Evolutionary conservation across 2,797 vertebrate genomes (phyloP).

Genomic region (Scyliorhinus canicula): DNA sequence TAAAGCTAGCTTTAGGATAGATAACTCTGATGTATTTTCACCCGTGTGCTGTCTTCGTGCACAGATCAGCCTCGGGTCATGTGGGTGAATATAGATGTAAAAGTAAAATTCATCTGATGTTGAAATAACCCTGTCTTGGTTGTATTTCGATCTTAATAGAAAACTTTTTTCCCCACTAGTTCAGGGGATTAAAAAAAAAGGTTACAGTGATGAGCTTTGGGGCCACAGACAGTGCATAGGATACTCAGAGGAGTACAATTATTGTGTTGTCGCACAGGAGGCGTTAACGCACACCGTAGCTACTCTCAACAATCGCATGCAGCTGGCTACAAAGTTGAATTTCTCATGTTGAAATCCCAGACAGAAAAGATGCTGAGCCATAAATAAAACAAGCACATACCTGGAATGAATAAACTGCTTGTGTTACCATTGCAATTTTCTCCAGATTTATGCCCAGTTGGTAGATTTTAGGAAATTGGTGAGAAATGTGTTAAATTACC

Average conservation of each 20-base stretch:
- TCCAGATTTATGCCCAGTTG: conserved; percentile 45
- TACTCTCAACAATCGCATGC: conserved; percentile 54
- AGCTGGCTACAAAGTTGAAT: conserved; percentile 60
- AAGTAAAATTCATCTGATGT: not conserved
- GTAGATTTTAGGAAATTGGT: conserved; percentile 43
- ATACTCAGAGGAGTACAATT: not conserved
- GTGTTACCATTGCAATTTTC: conserved; percentile 49
- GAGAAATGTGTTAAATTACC: conserved; percentile 38
- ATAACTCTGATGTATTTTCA: conserved; percentile 3
- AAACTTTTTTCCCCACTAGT: not conserved
- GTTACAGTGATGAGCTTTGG: not conserved
- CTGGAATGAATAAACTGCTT: conserved; percentile 61
- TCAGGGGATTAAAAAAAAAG: not conserved
- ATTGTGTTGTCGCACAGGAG: conserved; percentile 8
- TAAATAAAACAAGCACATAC: conserved; percentile 61
- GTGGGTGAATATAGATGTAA: not conserved
- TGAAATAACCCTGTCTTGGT: not conserved
- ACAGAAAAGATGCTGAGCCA: conserved; percentile 45
- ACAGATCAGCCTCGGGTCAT: not conserved
- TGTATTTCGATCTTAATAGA: not conserved
- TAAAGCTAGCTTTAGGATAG: not conserved
- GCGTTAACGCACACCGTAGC: not conserved
- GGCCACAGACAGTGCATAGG: not conserved
- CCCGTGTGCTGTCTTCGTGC: not conserved
- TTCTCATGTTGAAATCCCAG: conserved; percentile 48